Percentiles rank a stretch among this genome's conserved stretches.
Conservation (phyloP, 2,113 vertebrate genomes). For the Bubo bubo region DNA sequence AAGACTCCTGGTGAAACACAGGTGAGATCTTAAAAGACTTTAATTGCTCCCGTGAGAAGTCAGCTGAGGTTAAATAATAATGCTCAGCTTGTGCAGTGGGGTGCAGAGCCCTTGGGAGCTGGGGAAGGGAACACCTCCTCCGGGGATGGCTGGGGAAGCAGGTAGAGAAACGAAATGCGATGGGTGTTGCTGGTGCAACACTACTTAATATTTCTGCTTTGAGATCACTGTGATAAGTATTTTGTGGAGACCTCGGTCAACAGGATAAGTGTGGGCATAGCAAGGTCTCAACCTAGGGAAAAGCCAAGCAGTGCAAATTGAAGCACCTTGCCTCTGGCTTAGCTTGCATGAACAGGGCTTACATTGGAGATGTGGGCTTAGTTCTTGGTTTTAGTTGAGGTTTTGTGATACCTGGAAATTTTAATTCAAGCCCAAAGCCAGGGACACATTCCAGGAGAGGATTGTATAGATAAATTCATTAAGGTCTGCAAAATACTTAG, state of each 20-base stretch:
- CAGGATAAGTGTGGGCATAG: neutral
- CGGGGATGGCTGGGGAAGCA: neutral
- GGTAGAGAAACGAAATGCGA: neutral
- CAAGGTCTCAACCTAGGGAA: neutral
- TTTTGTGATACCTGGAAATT: neutral
- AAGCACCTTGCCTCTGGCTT: neutral
- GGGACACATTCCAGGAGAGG: neutral
- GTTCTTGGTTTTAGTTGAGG: neutral
- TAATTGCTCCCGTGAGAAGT: constrained; percentile 61
- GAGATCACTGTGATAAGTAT: neutral
- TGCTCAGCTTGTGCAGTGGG: neutral
- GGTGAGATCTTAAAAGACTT: constrained; percentile 64
- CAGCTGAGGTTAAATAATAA: constrained; percentile 58
- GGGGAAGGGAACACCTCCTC: neutral
- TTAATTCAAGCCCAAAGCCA: neutral
- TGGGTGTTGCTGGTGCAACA: neutral
- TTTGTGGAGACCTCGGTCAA: neutral
- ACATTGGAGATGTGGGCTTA: neutral
- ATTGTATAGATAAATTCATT: neutral
- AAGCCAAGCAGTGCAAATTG: rapidly evolving
- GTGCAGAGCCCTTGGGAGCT: neutral
- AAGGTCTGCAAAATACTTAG: neutral
- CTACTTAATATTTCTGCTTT: neutral
- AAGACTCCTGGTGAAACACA: constrained; percentile 45
- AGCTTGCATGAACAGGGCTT: neutral